Percentiles rank a stretch among this genome's conserved stretches.
These are phyloP conservation scores for Papilio elwesi DNA, from an alignment of 2,888 invertebrate species.

Conservation along the genomic window DNA sequence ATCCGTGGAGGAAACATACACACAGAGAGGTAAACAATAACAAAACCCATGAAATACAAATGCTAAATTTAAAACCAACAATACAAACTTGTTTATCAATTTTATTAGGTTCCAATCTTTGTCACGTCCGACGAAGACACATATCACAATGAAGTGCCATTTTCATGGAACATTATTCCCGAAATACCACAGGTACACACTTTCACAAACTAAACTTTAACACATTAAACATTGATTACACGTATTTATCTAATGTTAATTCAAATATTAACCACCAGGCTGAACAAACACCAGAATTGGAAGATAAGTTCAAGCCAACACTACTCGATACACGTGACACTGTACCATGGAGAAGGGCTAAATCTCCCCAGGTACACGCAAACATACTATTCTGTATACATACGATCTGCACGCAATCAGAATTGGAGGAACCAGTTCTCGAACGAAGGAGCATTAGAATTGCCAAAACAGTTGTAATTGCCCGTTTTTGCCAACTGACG, in stretches of 20 bases:
- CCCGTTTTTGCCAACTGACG: neutral
- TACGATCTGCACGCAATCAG: slow-evolving; percentile 21
- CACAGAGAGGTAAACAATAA: slow-evolving; percentile 54
- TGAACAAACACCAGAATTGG: slow-evolving; percentile 76
- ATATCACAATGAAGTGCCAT: slow-evolving; percentile 66
- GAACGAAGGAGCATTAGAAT: too few relatives aligned
- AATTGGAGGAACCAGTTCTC: neutral
- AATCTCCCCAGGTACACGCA: slow-evolving; percentile 71
- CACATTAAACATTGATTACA: slow-evolving; percentile 27
- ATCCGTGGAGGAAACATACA: slow-evolving; percentile 57
- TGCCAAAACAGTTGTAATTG: neutral
- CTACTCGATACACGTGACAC: slow-evolving; percentile 67
- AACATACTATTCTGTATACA: slow-evolving; percentile 32
- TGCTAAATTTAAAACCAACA: neutral
- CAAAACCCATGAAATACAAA: neutral
- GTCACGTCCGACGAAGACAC: slow-evolving; percentile 61
- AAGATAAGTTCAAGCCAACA: slow-evolving; percentile 75
- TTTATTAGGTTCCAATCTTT: slow-evolving; percentile 64
- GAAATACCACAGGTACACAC: slow-evolving; percentile 77
- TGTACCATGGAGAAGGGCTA: slow-evolving; percentile 70
- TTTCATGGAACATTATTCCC: slow-evolving; percentile 78
- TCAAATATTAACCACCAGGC: slow-evolving; percentile 58
- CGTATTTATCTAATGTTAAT: slow-evolving; percentile 18
- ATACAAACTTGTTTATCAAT: neutral
- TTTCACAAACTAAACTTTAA: slow-evolving; percentile 21